Evolutionary conservation across 1,140 invertebrate species (phyloP).

Genomic region (Ceratina australensis): DNA sequence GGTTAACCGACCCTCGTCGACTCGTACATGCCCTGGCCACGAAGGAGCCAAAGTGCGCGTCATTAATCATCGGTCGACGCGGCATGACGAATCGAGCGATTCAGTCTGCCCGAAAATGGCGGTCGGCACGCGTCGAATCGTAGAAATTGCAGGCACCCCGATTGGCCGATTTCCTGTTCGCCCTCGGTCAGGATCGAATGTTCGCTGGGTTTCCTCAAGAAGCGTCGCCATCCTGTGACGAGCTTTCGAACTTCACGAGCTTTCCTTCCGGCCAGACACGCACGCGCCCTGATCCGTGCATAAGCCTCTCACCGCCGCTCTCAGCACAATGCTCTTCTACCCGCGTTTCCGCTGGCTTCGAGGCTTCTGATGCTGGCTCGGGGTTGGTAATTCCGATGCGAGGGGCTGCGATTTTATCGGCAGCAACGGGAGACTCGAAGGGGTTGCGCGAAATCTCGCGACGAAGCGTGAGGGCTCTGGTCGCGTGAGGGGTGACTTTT

Average conservation of each 20-base stretch:
- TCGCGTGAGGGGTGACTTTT: slow-evolving; percentile 19
- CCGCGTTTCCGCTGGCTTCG: background rate
- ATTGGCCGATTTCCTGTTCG: slow-evolving; percentile 60
- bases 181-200: slow-evolving; percentile 43
- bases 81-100: slow-evolving; percentile 24
- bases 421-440: slow-evolving; percentile 43
- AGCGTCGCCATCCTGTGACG: slow-evolving; percentile 71
- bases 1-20: no score
- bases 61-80: slow-evolving; percentile 34
- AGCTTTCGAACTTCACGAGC: slow-evolving; percentile 50
- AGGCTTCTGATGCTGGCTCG: background rate
- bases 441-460: slow-evolving; percentile 65
- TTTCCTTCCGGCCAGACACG: slow-evolving; percentile 7
- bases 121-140: slow-evolving; percentile 47
- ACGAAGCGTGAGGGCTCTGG: slow-evolving; percentile 66
- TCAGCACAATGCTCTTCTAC: background rate
- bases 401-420: slow-evolving; percentile 74
- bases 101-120: slow-evolving; percentile 54
- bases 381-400: slow-evolving; percentile 63
- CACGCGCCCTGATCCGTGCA: slow-evolving; percentile 53
- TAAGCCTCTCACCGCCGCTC: slow-evolving; percentile 44
- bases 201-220: slow-evolving; percentile 22
- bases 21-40: no score
- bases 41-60: background rate
- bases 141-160: slow-evolving; percentile 47